phyloP scores from a whole-genome alignment of 2,113 vertebrate species.

The Eidolon helvum region DNA sequence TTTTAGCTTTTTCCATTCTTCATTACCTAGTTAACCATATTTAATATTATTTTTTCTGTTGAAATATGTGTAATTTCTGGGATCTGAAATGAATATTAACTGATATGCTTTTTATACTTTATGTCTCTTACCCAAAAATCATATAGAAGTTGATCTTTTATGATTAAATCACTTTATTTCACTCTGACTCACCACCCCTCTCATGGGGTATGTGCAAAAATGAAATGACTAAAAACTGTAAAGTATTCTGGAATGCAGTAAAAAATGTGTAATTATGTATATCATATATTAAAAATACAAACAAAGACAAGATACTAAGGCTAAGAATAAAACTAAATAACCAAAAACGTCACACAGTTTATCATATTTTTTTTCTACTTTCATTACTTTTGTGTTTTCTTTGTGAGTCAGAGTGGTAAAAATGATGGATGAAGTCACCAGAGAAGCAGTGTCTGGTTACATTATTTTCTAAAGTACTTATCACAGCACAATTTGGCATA shows the following conservation, averaged over 20 bases:
- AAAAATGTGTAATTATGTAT: not conserved
- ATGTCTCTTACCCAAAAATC: not conserved
- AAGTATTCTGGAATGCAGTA: not conserved
- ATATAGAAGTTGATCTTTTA: not conserved
- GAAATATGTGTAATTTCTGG: not conserved
- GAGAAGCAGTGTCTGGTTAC: not conserved
- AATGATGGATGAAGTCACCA: not conserved
- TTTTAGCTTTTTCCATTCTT: not conserved
- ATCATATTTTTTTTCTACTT: slow-evolving; percentile 9
- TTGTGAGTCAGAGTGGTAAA: not conserved
- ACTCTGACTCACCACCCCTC: not conserved
- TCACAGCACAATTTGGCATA: not conserved
- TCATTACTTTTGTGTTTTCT: slow-evolving; percentile 20
- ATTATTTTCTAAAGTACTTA: slow-evolving; percentile 38
- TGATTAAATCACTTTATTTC: not conserved
- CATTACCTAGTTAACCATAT: not conserved
- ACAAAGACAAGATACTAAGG: not conserved
- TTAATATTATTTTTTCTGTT: not conserved
- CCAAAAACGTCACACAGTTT: not conserved
- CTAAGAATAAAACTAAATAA: slow-evolving; percentile 22
- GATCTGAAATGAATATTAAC: not conserved
- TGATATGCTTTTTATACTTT: not conserved
- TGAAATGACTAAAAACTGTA: not conserved
- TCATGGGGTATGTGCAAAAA: not conserved
- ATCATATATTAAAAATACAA: not conserved